These are phyloP conservation scores for Puntigrus tetrazona DNA, from an alignment of 2,113 vertebrate species.

Conservation along the genomic window DNA sequence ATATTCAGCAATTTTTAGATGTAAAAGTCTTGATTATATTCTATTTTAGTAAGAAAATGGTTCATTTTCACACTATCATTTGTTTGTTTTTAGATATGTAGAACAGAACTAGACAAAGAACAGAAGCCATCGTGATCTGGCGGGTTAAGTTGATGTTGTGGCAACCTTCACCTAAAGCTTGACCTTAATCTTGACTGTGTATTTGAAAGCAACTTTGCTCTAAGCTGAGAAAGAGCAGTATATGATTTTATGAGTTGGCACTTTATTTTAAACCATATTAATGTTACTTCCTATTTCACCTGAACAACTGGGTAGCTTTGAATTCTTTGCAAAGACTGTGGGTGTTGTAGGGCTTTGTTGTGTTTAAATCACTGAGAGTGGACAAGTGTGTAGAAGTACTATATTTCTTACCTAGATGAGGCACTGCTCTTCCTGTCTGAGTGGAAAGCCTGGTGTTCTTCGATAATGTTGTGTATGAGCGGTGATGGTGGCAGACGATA, in stretches of 20 bases:
- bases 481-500: slow-evolving; percentile 67
- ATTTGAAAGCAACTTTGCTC: neutral
- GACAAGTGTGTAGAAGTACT: neutral
- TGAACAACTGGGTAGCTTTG: slow-evolving; percentile 1
- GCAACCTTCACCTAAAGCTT: neutral
- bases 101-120: neutral
- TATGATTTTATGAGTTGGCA: neutral
- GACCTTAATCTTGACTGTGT: neutral
- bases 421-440: slow-evolving; percentile 61
- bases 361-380: neutral
- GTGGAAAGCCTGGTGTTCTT: slow-evolving; percentile 75
- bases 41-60: neutral
- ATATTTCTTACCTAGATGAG: slow-evolving; percentile 76
- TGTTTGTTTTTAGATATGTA: slow-evolving; percentile 16
- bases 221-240: neutral
- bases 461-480: slow-evolving; percentile 75
- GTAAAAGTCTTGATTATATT: neutral
- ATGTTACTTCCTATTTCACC: neutral
- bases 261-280: slow-evolving; percentile 9
- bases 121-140: neutral
- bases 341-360: too few species aligned
- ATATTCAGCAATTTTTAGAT: too few species aligned
- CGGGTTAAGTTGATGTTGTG: slow-evolving; percentile 26
- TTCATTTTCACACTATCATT: neutral
- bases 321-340: neutral